Evolutionary conservation across 2,797 vertebrate genomes (phyloP), one percentile per base, ranked within the genome.

Genomic region (Chiloscyllium punctatum): DNA sequence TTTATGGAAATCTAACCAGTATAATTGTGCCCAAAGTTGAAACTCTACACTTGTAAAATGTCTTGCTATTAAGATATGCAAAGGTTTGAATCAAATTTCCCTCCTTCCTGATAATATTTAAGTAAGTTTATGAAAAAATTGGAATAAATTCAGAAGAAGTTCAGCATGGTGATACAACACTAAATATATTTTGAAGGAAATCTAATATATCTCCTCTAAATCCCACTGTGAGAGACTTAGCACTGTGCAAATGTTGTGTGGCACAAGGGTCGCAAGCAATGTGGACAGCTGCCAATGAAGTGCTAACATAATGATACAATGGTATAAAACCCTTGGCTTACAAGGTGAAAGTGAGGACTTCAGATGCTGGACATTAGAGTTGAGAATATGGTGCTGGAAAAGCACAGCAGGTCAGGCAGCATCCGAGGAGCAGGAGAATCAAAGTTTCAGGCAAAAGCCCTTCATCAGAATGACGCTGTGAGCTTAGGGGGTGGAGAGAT

Each of bases 251-350:
- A n/a, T 37, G 13, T 16, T 37, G 23, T 5, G 15, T n/a, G 88
- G 18, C 53, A 66, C 62, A 48, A n/a, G 23, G 88, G 88, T 7
- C 7, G 57, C 88, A 37, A 66, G 23, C 7, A 68, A 37, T 37
- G 33, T 68, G 33, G 62, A 68, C 16, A 18, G 62, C 88, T 92
- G 88, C 88, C 88, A 92, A 68, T 68, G 68, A 68, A 92, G n/a
- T 92, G 88, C 88, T 62, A n/a, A 4, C 57, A 66, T n/a, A 91
- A n/a, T 91, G 88, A 91, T 91, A 91, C 66, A 57, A 91, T 9
- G 74, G 74, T 33, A 79, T 33, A n/a, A 0, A 79, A 37, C 37
- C 88, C 88, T 68, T 23, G 33, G 88, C 33, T 92, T 68, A 68
- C 42, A 48, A 48, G 42, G 42, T 48, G 42, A 48, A 48, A 48